These are phyloP conservation scores for Diogma glabrata DNA, from an alignment of 2,888 invertebrate species.

Conservation along the genomic window DNA sequence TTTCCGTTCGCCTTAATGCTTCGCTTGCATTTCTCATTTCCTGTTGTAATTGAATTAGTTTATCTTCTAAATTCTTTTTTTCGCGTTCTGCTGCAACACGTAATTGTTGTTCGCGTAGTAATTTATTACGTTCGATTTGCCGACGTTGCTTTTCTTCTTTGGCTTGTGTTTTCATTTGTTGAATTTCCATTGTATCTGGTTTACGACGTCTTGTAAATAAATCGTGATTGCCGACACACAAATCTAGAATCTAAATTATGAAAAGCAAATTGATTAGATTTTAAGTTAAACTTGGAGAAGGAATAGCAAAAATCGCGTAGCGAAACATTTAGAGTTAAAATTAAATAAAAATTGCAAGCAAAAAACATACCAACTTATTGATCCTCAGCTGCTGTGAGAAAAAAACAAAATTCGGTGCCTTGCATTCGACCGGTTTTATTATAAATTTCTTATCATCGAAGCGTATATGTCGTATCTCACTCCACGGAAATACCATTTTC, in stretches of 20 bases:
- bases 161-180: slow-evolving; percentile 98
- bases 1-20: slow-evolving; percentile 84
- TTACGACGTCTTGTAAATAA: slow-evolving; percentile 91
- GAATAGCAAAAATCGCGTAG: no score
- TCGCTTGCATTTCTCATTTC: slow-evolving; percentile 87
- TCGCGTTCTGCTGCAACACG: slow-evolving; percentile 88
- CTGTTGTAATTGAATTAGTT: slow-evolving; percentile 80
- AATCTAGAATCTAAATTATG: slow-evolving; percentile 66
- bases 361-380: slow-evolving; percentile 74
- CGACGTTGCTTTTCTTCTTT: slow-evolving; percentile 79
- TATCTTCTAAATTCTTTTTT: slow-evolving; percentile 79
- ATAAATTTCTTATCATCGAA: slow-evolving; percentile 97
- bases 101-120: slow-evolving; percentile 84
- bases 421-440: slow-evolving; percentile 91
- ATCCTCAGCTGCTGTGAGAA: slow-evolving; percentile 88
- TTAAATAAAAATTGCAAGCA: no score
- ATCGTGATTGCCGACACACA: slow-evolving; percentile 98
- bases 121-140: slow-evolving; percentile 75
- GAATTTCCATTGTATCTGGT: slow-evolving; percentile 97
- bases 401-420: slow-evolving; percentile 89
- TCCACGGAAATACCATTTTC: slow-evolving; percentile 97
- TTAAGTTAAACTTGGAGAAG: neutral
- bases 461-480: slow-evolving; percentile 94
- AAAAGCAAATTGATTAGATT: slow-evolving; percentile 7
- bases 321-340: no score